These are phyloP conservation scores for Leptodactylus fallax DNA, from an alignment of 2,797 vertebrate species.

Conservation along the genomic window DNA sequence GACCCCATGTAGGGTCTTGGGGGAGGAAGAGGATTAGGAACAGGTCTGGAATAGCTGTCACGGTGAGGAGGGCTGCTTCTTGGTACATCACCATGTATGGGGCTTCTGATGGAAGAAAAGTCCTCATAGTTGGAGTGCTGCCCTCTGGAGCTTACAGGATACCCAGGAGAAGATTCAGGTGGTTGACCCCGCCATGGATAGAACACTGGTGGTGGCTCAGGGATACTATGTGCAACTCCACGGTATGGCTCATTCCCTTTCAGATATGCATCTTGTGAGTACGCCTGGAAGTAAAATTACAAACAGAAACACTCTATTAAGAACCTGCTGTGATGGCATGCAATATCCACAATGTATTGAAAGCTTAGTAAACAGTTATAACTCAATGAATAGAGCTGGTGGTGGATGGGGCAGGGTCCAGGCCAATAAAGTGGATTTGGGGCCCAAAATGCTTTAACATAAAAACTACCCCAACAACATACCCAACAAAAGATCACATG, in stretches of 20 bases:
- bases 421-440: neutral
- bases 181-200: constrained; percentile 83
- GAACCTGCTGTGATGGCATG: neutral
- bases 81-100: constrained; percentile 36
- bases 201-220: constrained; percentile 87
- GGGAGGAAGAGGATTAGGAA: constrained; percentile 78
- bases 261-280: constrained; percentile 96
- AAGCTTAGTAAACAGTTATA: neutral
- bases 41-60: constrained; percentile 68
- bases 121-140: constrained; percentile 43
- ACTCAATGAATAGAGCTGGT: neutral
- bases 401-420: neutral
- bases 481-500: no score
- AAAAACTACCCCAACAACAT: no score
- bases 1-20: constrained; percentile 76
- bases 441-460: neutral
- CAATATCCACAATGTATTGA: neutral
- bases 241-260: constrained; percentile 91
- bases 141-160: constrained; percentile 28
- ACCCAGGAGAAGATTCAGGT: constrained; percentile 65
- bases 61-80: constrained; percentile 47
- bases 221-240: constrained; percentile 90
- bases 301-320: neutral
- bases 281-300: constrained; percentile 80
- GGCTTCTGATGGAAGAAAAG: constrained; percentile 31